Evolutionary conservation across 2,888 invertebrate genomes (phyloP), one percentile per base, ranked within the genome.

Genomic region (Agriopis marginaria): DNA sequence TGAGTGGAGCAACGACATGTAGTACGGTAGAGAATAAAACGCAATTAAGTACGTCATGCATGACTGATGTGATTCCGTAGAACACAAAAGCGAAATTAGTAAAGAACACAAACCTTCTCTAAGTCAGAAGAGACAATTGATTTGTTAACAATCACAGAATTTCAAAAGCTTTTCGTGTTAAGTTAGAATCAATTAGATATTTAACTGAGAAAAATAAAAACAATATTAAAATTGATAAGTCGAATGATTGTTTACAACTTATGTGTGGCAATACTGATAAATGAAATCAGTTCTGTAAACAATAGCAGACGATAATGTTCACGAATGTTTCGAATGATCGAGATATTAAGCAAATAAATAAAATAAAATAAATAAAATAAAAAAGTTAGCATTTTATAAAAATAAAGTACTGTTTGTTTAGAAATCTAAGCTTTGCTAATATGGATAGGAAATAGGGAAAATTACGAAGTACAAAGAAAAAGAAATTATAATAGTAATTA

Each of bases 1-100:
- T 77, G 82, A 80, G 78, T 85, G 78, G 80, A 78, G 77, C 60
- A 75, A 80, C 79, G 77, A 90, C 91, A 91, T 88, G 90, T 87
- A 87, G 88, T 77, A 73, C 77, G 73, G 79, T 78, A 76, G 81
- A 86, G 81, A 80, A 85, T 87, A 84, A 85, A 88, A 85, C 83
- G 76, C 77, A 79, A 82, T 86, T 90, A 87, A 87, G 87, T 86
- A 39, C 5, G 39, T 6, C 8, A 40, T 7, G n/a, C 58, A 84
- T 82, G 83, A 85, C 82, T 83, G 76, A 81, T 84, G 82, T 82
- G 75, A 83, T 80, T 74, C 11, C 23, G 51, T 51, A 23, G 51
- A n/a, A 47, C 12, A 12, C n/a, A n/a, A n/a, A 11, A 47, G 7
- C 11, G 12, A 47, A 12, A n/a, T 12, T 47, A n/a, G 1, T 2